Evolutionary conservation across 2,113 vertebrate species (phyloP).

Genomic region (Perca flavescens): DNA sequence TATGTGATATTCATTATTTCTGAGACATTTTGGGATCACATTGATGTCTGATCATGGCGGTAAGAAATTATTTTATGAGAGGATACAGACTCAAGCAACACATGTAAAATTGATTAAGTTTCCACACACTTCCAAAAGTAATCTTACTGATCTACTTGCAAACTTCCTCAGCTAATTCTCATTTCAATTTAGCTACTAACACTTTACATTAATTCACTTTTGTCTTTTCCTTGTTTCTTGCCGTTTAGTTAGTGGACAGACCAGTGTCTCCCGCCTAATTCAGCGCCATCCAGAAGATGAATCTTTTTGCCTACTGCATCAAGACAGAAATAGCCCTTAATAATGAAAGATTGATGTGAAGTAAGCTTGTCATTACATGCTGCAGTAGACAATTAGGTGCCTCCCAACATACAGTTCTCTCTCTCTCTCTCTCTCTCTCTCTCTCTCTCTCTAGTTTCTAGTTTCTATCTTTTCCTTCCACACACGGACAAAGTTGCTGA

Average conservation of each 20-base stretch:
- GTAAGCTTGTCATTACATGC: slow-evolving; percentile 86
- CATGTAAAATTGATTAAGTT: not conserved
- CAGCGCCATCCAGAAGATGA: slow-evolving; percentile 46
- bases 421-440: slow-evolving; percentile 43
- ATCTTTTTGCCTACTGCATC: slow-evolving; percentile 63
- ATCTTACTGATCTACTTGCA: not conserved
- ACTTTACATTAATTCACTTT: slow-evolving; percentile 19
- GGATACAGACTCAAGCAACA: not conserved
- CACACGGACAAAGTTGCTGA: slow-evolving; percentile 34
- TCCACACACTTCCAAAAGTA: not conserved
- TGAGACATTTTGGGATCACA: not conserved
- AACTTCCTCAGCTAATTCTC: not conserved
- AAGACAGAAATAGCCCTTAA: slow-evolving; percentile 84
- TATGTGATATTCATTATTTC: not conserved
- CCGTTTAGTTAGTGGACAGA: slow-evolving; percentile 40
- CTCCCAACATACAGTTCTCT: slow-evolving; percentile 66
- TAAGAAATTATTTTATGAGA: not conserved
- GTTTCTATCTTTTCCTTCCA: slow-evolving; percentile 8
- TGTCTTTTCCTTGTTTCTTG: not conserved
- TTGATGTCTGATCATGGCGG: not conserved
- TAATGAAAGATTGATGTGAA: slow-evolving; percentile 87
- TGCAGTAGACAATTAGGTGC: slow-evolving; percentile 87
- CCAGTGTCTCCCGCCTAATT: slow-evolving; percentile 51
- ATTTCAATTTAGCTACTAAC: not conserved
- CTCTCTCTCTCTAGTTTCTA: slow-evolving; percentile 1